A percentile compares a stretch with the other conserved stretches of the same genome.
phyloP scores from a whole-genome alignment of 2,888 invertebrate genomes.

The Litoditis marina region DNA sequence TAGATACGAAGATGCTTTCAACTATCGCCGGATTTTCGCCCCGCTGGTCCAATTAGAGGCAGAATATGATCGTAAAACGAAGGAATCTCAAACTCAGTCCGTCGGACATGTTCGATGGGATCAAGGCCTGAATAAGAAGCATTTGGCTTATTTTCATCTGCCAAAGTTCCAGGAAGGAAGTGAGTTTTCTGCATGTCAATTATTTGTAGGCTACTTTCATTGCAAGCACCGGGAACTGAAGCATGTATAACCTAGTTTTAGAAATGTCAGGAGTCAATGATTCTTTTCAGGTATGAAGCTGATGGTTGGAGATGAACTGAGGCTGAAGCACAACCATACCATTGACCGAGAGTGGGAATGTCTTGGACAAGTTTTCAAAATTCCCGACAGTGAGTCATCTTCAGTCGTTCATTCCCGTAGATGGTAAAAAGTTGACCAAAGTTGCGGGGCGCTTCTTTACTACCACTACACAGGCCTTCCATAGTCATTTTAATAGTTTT shows the following conservation, averaged over 20 bases:
- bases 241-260: neutral
- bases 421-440: no score
- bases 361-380: slow-evolving; percentile 88
- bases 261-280: neutral
- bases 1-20: slow-evolving; percentile 92
- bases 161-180: slow-evolving; percentile 87
- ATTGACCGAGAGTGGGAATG: slow-evolving; percentile 77
- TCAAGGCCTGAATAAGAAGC: slow-evolving; percentile 93
- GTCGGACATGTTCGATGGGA: slow-evolving; percentile 98
- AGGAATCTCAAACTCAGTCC: slow-evolving; percentile 83
- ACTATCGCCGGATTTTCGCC: slow-evolving; percentile 96
- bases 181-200: slow-evolving; percentile 23
- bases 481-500: no score
- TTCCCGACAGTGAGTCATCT: slow-evolving; percentile 66
- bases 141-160: slow-evolving; percentile 91
- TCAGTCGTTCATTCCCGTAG: no score
- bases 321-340: slow-evolving; percentile 72
- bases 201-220: neutral
- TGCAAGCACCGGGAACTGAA: neutral
- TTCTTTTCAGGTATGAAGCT: slow-evolving; percentile 80
- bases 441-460: no score
- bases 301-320: slow-evolving; percentile 96
- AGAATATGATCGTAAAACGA: slow-evolving; percentile 92
- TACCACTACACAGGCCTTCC: no score
- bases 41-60: slow-evolving; percentile 94